Percentiles rank a stretch among this genome's conserved stretches.
Conservation (phyloP, 2,797 vertebrate species). For the Limosa lapponica region DNA sequence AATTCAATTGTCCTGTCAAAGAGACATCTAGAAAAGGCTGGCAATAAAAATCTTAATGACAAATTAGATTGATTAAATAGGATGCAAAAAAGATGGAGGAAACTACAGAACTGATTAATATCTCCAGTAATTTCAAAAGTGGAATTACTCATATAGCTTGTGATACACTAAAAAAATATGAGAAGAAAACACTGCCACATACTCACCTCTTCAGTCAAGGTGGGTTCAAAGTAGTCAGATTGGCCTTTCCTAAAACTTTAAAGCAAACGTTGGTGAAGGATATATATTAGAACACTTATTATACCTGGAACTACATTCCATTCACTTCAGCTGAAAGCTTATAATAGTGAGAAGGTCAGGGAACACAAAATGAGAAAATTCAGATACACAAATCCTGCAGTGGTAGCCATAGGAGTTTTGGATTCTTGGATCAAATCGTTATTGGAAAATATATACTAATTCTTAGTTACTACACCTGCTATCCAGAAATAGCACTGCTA, state of each 20-base stretch:
- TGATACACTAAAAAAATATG: not conserved
- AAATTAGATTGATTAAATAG: constrained; percentile 17
- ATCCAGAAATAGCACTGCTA: not conserved
- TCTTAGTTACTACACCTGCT: not conserved
- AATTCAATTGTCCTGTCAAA: constrained; percentile 8
- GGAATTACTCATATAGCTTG: not conserved
- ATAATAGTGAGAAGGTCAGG: not conserved
- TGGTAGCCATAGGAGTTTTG: not conserved
- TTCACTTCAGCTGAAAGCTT: not conserved
- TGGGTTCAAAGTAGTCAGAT: not conserved
- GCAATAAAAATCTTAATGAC: constrained; percentile 3
- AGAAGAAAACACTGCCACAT: not conserved
- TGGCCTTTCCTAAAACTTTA: not conserved
- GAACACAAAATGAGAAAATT: not conserved
- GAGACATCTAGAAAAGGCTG: not conserved
- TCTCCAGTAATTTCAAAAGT: not conserved
- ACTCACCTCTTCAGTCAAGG: not conserved
- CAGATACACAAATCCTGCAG: not conserved
- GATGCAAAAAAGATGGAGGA: not conserved
- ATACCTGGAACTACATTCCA: not conserved
- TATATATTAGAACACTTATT: not conserved
- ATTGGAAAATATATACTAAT: not conserved
- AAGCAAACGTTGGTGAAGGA: not conserved
- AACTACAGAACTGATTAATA: not conserved
- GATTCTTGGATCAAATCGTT: not conserved